Evolutionary conservation across 30 jellyfish, hydroid and myxozoan genomes (phyloP).

Genomic region (Hydractinia symbiolongicarpus): DNA sequence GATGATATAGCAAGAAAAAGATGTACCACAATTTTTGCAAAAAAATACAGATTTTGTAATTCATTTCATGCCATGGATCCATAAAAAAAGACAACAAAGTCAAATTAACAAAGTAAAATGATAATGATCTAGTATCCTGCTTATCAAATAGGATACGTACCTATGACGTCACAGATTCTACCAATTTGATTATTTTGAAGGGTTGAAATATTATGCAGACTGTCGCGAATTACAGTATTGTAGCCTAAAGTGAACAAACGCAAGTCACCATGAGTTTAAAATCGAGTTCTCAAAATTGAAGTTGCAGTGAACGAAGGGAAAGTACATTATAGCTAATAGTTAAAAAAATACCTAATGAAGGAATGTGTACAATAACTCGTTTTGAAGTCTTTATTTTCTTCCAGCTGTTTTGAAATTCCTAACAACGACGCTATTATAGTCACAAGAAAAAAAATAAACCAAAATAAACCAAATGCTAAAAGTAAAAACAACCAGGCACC

Average conservation of each 20-base stretch:
- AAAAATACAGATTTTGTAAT: no score
- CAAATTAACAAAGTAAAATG: no score
- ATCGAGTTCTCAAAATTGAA: no score
- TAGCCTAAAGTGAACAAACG: constrained; percentile 36
- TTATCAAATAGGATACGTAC: constrained; percentile 21
- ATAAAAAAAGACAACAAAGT: no score
- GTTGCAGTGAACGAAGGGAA: no score
- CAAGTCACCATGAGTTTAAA: neutral
- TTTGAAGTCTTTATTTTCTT: constrained; percentile 38
- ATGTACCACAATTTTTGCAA: no score
- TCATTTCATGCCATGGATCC: no score
- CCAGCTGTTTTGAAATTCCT: constrained; percentile 57
- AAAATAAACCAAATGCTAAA: neutral
- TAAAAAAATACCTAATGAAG: constrained; percentile 72
- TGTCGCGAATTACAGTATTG: constrained; percentile 51
- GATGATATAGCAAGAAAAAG: no score
- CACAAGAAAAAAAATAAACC: neutral
- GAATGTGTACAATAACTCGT: constrained; percentile 77
- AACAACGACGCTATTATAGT: neutral
- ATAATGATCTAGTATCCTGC: neutral
- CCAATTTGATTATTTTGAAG: constrained; percentile 76
- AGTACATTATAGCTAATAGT: no score
- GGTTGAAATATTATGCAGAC: constrained; percentile 53
- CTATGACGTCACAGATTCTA: constrained; percentile 60
- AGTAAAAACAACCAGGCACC: constrained; percentile 7